These are phyloP conservation scores for Barnardius zonarius DNA, from an alignment of 2,113 vertebrate genomes.

Conservation along the genomic window DNA sequence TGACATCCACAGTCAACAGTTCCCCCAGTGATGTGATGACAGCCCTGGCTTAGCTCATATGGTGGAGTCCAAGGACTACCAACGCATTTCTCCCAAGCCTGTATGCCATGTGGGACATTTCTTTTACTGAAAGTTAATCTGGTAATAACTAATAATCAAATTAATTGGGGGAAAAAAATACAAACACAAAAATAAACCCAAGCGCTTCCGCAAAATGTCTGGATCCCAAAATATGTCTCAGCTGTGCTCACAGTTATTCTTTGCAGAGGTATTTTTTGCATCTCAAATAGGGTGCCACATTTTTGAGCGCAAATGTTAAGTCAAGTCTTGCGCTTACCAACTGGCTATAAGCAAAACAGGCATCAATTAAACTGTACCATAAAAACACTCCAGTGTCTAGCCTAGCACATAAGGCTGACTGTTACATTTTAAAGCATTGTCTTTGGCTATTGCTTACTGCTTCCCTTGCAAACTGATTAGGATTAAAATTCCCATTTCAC, in stretches of 20 bases:
- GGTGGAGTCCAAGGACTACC: not conserved
- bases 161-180: not conserved
- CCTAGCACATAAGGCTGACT: not conserved
- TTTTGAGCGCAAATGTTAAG: not conserved
- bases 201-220: not conserved
- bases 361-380: not conserved
- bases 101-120: not conserved
- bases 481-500: conserved; percentile 51
- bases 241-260: not conserved
- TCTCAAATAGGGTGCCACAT: not conserved
- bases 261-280: not conserved
- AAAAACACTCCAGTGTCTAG: not conserved
- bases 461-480: not conserved
- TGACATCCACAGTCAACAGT: not conserved
- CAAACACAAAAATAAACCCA: not conserved
- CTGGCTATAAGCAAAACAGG: not conserved
- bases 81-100: not conserved
- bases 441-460: not conserved
- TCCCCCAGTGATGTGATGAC: not conserved
- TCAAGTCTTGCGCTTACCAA: not conserved
- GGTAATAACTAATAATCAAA: not conserved
- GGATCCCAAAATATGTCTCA: not conserved
- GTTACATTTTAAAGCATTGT: not conserved
- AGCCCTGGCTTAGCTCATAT: not conserved
- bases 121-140: not conserved